These are phyloP conservation scores for Euwallacea fornicatus DNA, from an alignment of 1,140 invertebrate species.

Conservation along the genomic window DNA sequence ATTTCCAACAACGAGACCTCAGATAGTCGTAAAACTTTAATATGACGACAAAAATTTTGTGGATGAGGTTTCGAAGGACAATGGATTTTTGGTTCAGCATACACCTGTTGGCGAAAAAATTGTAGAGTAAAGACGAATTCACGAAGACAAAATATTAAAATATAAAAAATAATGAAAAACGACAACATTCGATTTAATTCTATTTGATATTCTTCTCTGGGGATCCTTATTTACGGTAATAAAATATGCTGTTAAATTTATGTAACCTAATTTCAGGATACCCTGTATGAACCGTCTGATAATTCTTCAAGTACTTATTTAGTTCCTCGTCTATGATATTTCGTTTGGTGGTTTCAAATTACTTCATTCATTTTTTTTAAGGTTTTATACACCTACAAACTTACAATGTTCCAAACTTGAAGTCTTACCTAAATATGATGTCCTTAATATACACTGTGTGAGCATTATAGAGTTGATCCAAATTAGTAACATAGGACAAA, in stretches of 20 bases:
- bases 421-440: conserved; percentile 61
- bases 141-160: too few species aligned
- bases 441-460: conserved; percentile 73
- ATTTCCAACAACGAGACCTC: conserved; percentile 45
- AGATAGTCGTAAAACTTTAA: conserved; percentile 68
- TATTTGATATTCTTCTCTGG: neutral
- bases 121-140: conserved; percentile 15
- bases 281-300: too few species aligned
- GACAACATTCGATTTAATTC: neutral
- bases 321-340: too few species aligned
- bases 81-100: conserved; percentile 68
- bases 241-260: too few species aligned
- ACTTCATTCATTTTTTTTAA: too few species aligned
- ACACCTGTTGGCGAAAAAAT: conserved; percentile 58
- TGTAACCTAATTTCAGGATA: too few species aligned
- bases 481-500: conserved; percentile 61
- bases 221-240: too few species aligned
- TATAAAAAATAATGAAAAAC: neutral
- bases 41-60: conserved; percentile 69
- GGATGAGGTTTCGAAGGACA: conserved; percentile 64
- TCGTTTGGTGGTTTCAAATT: too few species aligned
- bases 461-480: conserved; percentile 69
- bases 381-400: too few species aligned
- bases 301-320: too few species aligned
- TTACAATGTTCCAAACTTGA: neutral